These are phyloP conservation scores for Drosophila ironensis DNA, from an alignment of 1,140 invertebrate species.

Conservation along the genomic window DNA sequence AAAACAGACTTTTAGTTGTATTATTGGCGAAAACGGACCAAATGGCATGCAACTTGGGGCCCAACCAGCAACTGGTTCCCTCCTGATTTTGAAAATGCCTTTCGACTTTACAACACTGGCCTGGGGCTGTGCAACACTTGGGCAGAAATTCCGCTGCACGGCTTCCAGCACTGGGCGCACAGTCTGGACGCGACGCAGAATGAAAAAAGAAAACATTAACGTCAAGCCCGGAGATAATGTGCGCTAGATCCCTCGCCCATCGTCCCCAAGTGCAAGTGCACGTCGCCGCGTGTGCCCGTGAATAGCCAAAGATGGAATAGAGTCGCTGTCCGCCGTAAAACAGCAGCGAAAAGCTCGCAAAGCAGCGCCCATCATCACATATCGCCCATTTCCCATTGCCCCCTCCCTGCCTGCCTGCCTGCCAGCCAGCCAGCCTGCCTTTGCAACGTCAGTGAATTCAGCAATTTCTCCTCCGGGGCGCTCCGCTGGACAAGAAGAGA, in stretches of 20 bases:
- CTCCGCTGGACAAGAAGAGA: conserved; percentile 76
- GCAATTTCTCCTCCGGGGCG: conserved; percentile 64
- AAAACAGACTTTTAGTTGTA: too few relatives aligned
- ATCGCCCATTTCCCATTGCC: not conserved
- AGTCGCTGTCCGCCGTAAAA: conserved; percentile 10
- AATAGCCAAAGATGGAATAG: conserved; percentile 55
- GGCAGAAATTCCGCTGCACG: not conserved
- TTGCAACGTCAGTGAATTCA: conserved; percentile 54
- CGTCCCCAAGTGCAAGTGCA: conserved; percentile 22
- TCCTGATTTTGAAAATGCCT: too few relatives aligned
- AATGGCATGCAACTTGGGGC: too few relatives aligned
- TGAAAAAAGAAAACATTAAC: conserved; percentile 40
- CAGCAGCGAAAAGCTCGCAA: conserved; percentile 30
- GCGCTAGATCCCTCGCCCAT: conserved; percentile 18
- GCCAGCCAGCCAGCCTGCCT: not conserved
- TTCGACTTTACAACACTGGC: too few relatives aligned
- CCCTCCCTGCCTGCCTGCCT: not conserved
- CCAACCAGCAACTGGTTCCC: too few relatives aligned
- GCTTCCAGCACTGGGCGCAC: not conserved
- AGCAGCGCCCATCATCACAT: not conserved
- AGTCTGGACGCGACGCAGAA: conserved; percentile 35
- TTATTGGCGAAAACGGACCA: too few relatives aligned
- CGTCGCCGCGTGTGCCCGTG: conserved; percentile 32
- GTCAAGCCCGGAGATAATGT: conserved; percentile 23
- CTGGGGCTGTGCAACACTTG: not conserved